Evolutionary conservation across 2,113 vertebrate species (phyloP).

Genomic region (Seriola dumerili): DNA sequence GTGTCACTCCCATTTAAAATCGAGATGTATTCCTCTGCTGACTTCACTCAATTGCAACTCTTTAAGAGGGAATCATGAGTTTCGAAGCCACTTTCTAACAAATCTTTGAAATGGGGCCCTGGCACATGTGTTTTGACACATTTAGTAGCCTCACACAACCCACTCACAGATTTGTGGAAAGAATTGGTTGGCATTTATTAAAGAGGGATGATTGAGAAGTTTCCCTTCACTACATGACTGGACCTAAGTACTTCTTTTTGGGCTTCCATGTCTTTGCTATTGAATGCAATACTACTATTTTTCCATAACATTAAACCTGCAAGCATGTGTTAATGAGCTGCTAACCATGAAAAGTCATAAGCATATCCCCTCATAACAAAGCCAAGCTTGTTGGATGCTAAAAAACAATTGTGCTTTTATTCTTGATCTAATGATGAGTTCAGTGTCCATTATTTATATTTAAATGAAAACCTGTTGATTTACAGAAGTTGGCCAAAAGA

Average conservation of each 20-base stretch:
- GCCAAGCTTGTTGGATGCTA: neutral
- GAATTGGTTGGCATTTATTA: neutral
- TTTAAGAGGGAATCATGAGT: neutral
- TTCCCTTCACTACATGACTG: neutral
- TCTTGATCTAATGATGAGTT: neutral
- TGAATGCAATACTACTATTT: neutral
- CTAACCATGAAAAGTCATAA: neutral
- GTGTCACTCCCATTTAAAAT: constrained; percentile 24
- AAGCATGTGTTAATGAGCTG: neutral
- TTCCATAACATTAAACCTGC: neutral
- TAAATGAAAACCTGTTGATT: neutral
- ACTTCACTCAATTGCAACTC: neutral
- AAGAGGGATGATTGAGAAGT: neutral
- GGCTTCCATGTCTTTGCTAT: neutral
- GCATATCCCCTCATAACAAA: neutral
- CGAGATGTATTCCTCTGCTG: constrained; percentile 7
- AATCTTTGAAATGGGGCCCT: neutral
- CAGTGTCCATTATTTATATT: neutral
- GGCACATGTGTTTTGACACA: neutral
- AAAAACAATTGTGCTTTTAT: neutral
- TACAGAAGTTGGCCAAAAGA: too few species aligned
- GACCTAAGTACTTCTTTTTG: neutral
- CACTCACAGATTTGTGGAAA: neutral
- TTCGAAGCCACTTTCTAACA: neutral
- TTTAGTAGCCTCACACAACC: neutral